Conservation (phyloP, 2,888 invertebrate genomes). For the Gryllus longicercus region DNA sequence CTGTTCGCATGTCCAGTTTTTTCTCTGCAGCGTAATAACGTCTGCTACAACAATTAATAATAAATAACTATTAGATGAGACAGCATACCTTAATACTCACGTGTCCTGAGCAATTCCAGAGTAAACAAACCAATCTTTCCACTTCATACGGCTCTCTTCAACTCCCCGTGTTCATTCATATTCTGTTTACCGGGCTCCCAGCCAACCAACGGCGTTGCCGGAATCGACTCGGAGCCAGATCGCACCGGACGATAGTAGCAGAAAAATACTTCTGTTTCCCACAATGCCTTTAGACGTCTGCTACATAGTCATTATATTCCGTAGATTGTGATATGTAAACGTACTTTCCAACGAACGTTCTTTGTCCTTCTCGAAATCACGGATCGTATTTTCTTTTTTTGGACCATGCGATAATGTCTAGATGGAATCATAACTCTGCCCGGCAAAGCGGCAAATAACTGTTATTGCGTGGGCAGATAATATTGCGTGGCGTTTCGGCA, state of each 20-base stretch:
- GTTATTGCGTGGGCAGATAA: not conserved
- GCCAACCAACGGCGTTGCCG: no score
- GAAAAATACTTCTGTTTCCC: not conserved
- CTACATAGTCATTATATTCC: not conserved
- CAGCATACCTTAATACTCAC: no score
- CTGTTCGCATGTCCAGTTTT: no score
- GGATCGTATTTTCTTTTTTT: not conserved
- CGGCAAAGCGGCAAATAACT: constrained; percentile 4
- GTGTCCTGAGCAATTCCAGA: no score
- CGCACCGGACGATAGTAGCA: not conserved
- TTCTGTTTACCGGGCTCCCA: no score
- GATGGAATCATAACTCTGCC: not conserved
- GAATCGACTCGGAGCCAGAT: not conserved
- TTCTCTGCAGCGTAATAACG: no score
- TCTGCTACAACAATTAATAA: no score
- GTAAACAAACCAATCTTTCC: no score
- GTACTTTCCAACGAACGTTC: not conserved
- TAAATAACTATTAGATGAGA: no score
- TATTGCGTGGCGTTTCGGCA: not conserved
- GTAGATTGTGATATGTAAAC: not conserved
- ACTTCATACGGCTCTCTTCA: no score
- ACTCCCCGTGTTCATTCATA: no score
- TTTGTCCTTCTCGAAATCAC: not conserved
- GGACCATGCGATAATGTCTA: not conserved
- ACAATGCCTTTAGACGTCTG: not conserved